A percentile compares a stretch with the other conserved stretches of the same genome.
These are phyloP conservation scores for Diogma glabrata DNA, from an alignment of 2,888 invertebrate genomes.

Conservation along the genomic window DNA sequence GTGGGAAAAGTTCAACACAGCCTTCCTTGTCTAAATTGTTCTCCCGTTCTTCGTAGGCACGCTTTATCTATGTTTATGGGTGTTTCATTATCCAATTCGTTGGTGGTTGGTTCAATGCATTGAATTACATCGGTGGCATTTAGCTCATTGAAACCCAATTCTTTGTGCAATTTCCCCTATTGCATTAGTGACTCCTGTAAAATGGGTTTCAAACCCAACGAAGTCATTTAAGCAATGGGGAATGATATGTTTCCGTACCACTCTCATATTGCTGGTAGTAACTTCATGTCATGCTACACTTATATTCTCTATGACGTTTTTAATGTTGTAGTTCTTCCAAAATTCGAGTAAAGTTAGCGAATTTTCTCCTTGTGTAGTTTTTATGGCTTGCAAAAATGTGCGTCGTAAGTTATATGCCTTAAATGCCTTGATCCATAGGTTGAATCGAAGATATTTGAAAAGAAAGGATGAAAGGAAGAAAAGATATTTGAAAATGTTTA, in stretches of 20 bases:
- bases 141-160: background rate
- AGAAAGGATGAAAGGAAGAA: too few species aligned
- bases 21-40: background rate
- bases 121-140: background rate
- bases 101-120: background rate
- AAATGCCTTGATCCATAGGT: too few species aligned
- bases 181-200: background rate
- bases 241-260: background rate
- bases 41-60: background rate
- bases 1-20: background rate
- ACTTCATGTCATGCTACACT: too few species aligned
- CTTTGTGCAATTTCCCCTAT: background rate
- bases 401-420: background rate
- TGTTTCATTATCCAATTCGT: background rate
- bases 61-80: background rate
- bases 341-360: background rate
- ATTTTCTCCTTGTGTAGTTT: too few species aligned
- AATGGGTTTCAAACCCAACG: background rate
- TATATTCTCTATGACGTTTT: constrained; percentile 1
- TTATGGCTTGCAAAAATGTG: background rate
- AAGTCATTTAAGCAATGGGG: background rate
- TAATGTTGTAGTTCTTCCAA: background rate
- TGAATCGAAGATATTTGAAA: too few species aligned
- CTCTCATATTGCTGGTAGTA: background rate
- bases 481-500: too few species aligned